Conservation (phyloP, 2,113 vertebrate species). For the Tylochromis polylepis region DNA sequence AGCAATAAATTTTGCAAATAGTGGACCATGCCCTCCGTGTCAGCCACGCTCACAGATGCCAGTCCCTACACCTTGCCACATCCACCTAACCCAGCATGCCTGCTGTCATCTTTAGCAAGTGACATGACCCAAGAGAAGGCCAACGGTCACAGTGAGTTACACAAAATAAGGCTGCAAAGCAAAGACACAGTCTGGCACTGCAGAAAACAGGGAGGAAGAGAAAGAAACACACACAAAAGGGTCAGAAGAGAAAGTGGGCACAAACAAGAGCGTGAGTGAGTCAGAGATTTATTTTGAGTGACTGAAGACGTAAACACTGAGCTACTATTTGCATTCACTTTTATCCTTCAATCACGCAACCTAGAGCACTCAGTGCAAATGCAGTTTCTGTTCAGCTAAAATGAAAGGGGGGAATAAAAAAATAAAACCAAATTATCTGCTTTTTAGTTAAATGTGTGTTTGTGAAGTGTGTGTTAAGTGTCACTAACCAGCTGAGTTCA, state of each 20-base stretch:
- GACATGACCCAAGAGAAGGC: neutral
- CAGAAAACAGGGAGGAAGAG: neutral
- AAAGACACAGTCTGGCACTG: neutral
- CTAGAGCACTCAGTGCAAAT: neutral
- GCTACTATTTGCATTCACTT: neutral
- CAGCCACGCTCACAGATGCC: neutral
- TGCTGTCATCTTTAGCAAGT: slow-evolving; percentile 13
- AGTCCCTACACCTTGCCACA: neutral
- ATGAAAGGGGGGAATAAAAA: neutral
- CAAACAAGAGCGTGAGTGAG: neutral
- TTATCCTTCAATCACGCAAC: neutral
- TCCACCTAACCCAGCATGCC: neutral
- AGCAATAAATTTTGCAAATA: slow-evolving; percentile 5
- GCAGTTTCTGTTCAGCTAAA: neutral
- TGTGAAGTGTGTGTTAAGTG: neutral
- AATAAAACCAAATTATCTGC: neutral
- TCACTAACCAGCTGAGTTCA: neutral
- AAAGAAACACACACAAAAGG: neutral
- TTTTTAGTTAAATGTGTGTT: neutral
- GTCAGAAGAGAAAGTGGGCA: neutral
- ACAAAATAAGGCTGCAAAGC: neutral
- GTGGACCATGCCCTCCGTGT: neutral
- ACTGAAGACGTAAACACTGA: neutral
- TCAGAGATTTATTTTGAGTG: slow-evolving; percentile 11
- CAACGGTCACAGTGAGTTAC: neutral